Conservation (phyloP, 2,888 invertebrate species). For the Nudaria mundana region DNA sequence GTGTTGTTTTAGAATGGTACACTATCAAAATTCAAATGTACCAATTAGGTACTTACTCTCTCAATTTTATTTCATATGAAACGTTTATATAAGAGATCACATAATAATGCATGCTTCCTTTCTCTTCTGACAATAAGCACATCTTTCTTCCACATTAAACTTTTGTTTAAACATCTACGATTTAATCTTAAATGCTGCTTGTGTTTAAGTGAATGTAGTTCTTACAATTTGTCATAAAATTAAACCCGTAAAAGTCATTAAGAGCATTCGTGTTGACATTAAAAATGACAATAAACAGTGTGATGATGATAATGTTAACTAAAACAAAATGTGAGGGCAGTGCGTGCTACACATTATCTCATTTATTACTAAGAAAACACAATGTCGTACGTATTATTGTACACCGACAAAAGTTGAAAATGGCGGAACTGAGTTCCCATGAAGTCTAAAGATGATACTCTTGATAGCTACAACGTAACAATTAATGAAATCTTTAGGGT, state of each 20-base stretch:
- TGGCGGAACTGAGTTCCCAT: constrained; percentile 73
- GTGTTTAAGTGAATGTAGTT: constrained; percentile 8
- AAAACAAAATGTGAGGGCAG: constrained; percentile 44
- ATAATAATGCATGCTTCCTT: too few relatives aligned
- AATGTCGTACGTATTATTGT: constrained; percentile 36
- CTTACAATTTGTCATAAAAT: constrained; percentile 33
- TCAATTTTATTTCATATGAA: too few relatives aligned
- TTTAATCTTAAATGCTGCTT: too few relatives aligned
- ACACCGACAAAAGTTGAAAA: constrained; percentile 61
- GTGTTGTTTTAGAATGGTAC: too few relatives aligned
- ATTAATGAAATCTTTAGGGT: constrained; percentile 62
- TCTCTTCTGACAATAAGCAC: too few relatives aligned
- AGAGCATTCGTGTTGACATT: constrained; percentile 53
- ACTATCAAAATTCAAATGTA: too few relatives aligned
- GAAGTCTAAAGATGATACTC: constrained; percentile 67
- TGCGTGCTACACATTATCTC: constrained; percentile 59
- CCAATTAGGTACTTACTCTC: too few relatives aligned
- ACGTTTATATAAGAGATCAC: too few relatives aligned
- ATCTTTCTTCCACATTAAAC: too few relatives aligned
- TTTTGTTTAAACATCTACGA: too few relatives aligned
- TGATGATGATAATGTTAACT: constrained; percentile 57
- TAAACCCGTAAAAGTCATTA: constrained; percentile 54
- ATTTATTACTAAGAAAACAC: constrained; percentile 70
- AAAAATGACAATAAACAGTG: constrained; percentile 57
- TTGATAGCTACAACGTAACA: constrained; percentile 67